A percentile compares a stretch with the other conserved stretches of the same genome.
Conservation (phyloP, 2,113 vertebrate genomes). For the Orientallactaga bullata region DNA sequence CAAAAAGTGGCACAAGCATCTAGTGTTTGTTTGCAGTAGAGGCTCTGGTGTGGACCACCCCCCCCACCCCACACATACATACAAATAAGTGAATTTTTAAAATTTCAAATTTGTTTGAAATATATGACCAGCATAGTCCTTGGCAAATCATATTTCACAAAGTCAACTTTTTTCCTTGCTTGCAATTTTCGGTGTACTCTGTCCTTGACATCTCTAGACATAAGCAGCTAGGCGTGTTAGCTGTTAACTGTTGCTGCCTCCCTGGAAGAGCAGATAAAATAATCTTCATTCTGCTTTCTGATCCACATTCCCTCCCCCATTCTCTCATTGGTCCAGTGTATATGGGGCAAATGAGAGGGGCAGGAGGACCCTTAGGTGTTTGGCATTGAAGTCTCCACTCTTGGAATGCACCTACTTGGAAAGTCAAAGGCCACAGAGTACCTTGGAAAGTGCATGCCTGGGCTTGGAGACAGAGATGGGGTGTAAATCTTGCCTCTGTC, state of each 20-base stretch:
- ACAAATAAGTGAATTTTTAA: no score
- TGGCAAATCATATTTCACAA: not conserved
- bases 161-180: not conserved
- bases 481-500: conserved; percentile 25
- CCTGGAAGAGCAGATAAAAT: not conserved
- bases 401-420: conserved; percentile 7
- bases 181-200: not conserved
- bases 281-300: not conserved
- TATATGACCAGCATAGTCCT: not conserved
- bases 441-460: not conserved
- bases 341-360: not conserved
- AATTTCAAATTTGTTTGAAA: no score
- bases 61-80: no score
- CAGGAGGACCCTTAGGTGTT: not conserved
- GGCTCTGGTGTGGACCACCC: no score
- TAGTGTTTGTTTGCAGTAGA: no score
- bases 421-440: not conserved
- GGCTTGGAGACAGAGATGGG: not conserved
- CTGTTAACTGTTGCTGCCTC: not conserved
- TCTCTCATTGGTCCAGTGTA: not conserved
- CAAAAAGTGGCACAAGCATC: no score
- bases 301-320: not conserved
- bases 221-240: not conserved
- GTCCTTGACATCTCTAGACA: not conserved
- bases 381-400: not conserved